These are phyloP conservation scores for Athalia circularis DNA, from an alignment of 2,888 invertebrate species.

Conservation along the genomic window DNA sequence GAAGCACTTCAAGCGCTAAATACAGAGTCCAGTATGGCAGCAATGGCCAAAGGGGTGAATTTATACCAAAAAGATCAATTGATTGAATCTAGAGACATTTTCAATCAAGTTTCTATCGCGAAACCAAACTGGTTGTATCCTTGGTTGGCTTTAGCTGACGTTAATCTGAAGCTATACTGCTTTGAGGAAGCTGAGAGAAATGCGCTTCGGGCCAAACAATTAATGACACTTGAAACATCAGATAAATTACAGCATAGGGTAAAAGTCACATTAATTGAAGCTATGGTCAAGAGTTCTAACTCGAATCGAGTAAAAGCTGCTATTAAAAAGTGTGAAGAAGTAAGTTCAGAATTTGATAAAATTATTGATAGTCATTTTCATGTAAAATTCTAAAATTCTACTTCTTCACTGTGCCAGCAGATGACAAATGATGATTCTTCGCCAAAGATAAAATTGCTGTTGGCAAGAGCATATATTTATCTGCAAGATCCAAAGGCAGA, in stretches of 20 bases:
- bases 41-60: constrained; percentile 79
- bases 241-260: constrained; percentile 64
- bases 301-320: constrained; percentile 75
- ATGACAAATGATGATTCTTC: constrained; percentile 53
- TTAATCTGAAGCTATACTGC: constrained; percentile 75
- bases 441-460: constrained; percentile 57
- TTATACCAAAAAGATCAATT: constrained; percentile 76
- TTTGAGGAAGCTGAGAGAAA: constrained; percentile 75
- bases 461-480: constrained; percentile 71
- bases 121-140: constrained; percentile 74
- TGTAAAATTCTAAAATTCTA: constrained; percentile 26
- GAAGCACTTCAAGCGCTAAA: constrained; percentile 77
- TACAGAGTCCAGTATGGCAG: constrained; percentile 78
- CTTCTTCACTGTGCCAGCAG: constrained; percentile 53
- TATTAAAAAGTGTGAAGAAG: constrained; percentile 68
- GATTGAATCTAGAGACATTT: constrained; percentile 76
- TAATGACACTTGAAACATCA: constrained; percentile 65
- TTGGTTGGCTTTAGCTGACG: constrained; percentile 75
- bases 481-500: constrained; percentile 71
- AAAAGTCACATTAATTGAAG: constrained; percentile 69
- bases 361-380: neutral
- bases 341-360: constrained; percentile 57
- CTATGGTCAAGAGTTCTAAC: constrained; percentile 72
- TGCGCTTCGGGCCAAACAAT: constrained; percentile 69
- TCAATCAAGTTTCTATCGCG: constrained; percentile 71